phyloP scores from a whole-genome alignment of 2,797 vertebrate species.

The Synanceia verrucosa region DNA sequence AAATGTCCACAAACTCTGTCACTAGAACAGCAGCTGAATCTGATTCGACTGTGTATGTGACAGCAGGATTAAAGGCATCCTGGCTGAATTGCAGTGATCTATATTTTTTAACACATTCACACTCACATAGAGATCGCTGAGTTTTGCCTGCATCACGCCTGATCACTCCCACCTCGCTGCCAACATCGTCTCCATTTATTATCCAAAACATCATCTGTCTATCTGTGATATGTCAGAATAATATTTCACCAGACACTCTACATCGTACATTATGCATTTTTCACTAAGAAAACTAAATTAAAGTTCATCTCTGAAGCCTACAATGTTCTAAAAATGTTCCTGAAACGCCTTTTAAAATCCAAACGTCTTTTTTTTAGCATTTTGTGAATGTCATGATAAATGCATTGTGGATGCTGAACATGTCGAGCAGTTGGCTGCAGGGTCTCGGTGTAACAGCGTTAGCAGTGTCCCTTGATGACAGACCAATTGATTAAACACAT shows the following conservation, averaged over 20 bases:
- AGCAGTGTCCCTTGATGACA: neutral
- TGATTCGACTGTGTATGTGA: neutral
- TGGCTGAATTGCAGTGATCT: neutral
- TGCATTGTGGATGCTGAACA: neutral
- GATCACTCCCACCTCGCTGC: neutral
- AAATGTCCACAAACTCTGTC: slow-evolving; percentile 46
- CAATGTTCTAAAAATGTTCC: neutral
- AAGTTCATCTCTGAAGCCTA: neutral
- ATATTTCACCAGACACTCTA: neutral
- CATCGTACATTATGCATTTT: neutral
- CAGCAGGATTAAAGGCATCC: slow-evolving; percentile 6
- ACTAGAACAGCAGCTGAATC: slow-evolving; percentile 19
- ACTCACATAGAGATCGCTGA: slow-evolving; percentile 2
- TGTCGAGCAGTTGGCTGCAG: neutral
- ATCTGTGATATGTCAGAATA: too few relatives aligned
- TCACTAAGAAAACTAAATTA: neutral
- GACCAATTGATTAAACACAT: neutral
- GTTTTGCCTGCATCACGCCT: neutral
- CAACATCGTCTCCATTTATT: neutral
- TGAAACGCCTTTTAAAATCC: neutral
- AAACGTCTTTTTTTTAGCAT: neutral
- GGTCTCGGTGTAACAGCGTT: neutral
- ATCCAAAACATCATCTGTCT: neutral
- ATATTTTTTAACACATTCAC: slow-evolving; percentile 14
- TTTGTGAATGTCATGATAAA: too few relatives aligned